Base-by-base conservation (phyloP, 2,888 invertebrate genomes). In the Megaustenia siamemsis region DNA sequence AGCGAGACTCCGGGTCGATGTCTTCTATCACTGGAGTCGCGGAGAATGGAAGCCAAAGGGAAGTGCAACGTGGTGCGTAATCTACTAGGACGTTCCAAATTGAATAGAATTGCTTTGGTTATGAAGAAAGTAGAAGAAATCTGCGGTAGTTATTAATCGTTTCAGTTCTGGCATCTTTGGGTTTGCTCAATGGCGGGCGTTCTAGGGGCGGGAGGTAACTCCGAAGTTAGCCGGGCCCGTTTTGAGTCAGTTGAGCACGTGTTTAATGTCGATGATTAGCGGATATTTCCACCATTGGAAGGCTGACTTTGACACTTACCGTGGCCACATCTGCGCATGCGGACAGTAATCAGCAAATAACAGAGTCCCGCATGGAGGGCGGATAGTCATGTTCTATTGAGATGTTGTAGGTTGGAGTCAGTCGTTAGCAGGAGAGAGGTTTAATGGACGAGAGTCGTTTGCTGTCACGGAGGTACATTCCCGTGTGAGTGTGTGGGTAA, bases 191-290 rank as follows among this genome's bases (percentile, higher is more conserved):
- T n/a, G n/a, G n/a, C n/a, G n/a, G n/a, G n/a, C n/a, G n/a, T n/a
- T n/a, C n/a, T n/a, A n/a, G n/a, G n/a, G n/a, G n/a, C n/a, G n/a
- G n/a, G n/a, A n/a, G n/a, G n/a, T n/a, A n/a, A n/a, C n/a, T n/a
- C n/a, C n/a, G n/a, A n/a, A n/a, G n/a, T n/a, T n/a, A n/a, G n/a
- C n/a, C n/a, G n/a, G n/a, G n/a, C n/a, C n/a, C n/a, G 15, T 15
- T 38, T 8, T 32, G 8, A 68, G 32, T 68, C 8, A 12, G 38
- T 68, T 10, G 1, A 18, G 35, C 35, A 35, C 18, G 35, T 1
- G 35, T 68, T 43, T 71, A 71, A 71, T 71, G 21, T 43, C 6
- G 3, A n/a, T 71, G 21, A 71, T 71, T 71, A 71, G 40, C 24
- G 21, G 69, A 8, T 40, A 71, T 10, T 71, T 71, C n/a, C 24